Conservation (phyloP, 2,888 invertebrate genomes). For the Athalia cordata region DNA sequence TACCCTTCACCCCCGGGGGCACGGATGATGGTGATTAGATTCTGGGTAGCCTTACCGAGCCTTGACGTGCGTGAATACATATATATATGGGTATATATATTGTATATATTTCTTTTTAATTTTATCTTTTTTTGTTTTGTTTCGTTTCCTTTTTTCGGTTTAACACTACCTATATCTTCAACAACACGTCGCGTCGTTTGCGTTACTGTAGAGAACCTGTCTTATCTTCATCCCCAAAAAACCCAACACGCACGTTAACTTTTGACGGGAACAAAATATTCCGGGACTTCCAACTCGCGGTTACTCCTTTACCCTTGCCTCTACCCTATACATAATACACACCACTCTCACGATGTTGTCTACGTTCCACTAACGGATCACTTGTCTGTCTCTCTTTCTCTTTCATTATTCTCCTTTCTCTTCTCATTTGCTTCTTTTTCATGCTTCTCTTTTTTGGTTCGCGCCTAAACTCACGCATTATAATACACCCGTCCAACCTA, state of each 20-base stretch:
- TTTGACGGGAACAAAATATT: constrained; percentile 32
- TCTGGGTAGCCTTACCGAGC: background rate
- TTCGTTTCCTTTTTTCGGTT: too few relatives aligned
- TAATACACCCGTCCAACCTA: too few relatives aligned
- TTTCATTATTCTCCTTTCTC: too few relatives aligned
- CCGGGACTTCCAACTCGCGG: background rate
- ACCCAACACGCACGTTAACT: constrained; percentile 35
- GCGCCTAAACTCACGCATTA: too few relatives aligned
- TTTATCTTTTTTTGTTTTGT: too few relatives aligned
- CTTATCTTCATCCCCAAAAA: constrained; percentile 36
- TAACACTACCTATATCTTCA: too few relatives aligned
- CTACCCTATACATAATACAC: background rate
- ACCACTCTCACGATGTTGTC: background rate
- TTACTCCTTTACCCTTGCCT: background rate
- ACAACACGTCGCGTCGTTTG: background rate
- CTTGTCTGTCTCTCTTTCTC: background rate
- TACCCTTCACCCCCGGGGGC: background rate
- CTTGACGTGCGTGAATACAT: too few relatives aligned
- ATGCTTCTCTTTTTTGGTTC: too few relatives aligned
- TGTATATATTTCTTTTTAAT: background rate
- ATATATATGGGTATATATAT: too few relatives aligned
- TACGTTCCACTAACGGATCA: background rate
- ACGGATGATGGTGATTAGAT: background rate
- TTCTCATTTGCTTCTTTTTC: too few relatives aligned
- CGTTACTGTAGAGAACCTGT: constrained; percentile 6